A percentile compares a stretch with the other conserved stretches of the same genome.
phyloP scores from a whole-genome alignment of 2,888 invertebrate species.

The Buathra laborator region DNA sequence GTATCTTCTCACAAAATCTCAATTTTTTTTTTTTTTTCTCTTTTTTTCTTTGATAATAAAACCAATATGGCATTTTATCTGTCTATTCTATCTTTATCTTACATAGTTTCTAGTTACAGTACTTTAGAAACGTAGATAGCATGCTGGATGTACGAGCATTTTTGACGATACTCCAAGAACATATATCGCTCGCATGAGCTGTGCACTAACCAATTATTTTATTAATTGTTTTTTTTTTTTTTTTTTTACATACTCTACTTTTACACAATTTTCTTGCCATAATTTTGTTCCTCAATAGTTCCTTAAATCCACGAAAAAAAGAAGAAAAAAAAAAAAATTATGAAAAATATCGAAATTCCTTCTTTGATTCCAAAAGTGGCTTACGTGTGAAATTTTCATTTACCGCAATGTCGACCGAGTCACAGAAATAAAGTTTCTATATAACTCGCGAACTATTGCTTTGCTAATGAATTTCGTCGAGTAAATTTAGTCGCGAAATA shows the following conservation, averaged over 20 bases:
- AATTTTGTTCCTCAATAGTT: conserved; percentile 64
- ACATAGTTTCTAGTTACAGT: conserved; percentile 64
- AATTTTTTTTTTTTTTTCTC: conserved; percentile 23
- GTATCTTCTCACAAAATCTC: conserved; percentile 50
- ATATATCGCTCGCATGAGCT: conserved; percentile 82
- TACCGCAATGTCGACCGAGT: conserved; percentile 59
- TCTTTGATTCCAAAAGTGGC: conserved; percentile 42
- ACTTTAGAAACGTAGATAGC: conserved; percentile 80
- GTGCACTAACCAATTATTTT: conserved; percentile 80
- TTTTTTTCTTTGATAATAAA: conserved; percentile 43
- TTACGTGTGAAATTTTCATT: conserved; percentile 23
- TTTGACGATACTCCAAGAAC: conserved; percentile 76
- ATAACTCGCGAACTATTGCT: background rate
- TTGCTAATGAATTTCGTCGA: background rate
- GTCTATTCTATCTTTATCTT: conserved; percentile 56
- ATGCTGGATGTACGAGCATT: conserved; percentile 83
- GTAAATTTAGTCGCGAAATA: background rate
- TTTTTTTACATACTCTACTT: conserved; percentile 67
- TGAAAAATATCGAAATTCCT: conserved; percentile 64
- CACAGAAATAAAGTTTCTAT: conserved; percentile 71
- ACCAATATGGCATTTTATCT: conserved; percentile 59
- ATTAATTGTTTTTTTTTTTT: conserved; percentile 47
- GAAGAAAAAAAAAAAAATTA: conserved; percentile 33
- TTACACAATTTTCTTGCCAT: conserved; percentile 72
- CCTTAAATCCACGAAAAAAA: conserved; percentile 34